Evolutionary conservation across 2,797 vertebrate genomes (phyloP), one percentile per base, ranked within the genome.

Genomic region (Poeciliopsis infans): DNA sequence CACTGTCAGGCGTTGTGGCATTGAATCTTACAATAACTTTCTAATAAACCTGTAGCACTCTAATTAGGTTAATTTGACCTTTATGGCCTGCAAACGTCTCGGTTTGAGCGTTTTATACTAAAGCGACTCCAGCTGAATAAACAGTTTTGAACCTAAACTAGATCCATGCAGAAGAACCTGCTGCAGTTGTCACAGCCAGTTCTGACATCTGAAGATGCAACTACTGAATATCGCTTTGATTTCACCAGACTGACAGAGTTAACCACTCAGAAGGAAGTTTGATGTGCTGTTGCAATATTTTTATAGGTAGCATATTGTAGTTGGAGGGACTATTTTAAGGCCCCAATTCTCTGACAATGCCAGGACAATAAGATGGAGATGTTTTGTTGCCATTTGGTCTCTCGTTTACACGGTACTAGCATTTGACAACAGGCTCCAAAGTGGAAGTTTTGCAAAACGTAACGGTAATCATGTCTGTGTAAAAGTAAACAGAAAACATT

Each of bases 161-260:
- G 39, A 25, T n/a, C 23, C n/a, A n/a, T 43, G 8, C 11, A 69
- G 36, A 45, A 69, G 20, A 68, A 45, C 41, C 6, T 71, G 43
- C 13, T 3, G n/a, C 39, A 43, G 23, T n/a, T n/a, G 6, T 43
- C 39, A 8, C 36, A 39, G 36, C 64, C 36, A 2, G 36, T 68
- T 68, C 36, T 13, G 20, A 41, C 18, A 11, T 23, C 64, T 64
- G 59, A 3, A 64, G 18, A 36, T 20, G 28, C 8, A 13, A n/a
- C 55, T 4, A 28, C 12, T 59, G 55, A 59, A 59, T 31, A 28
- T 31, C 11, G 4, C 5, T n/a, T 57, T 59, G 16, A 61, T 61
- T 13, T 61, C 57, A 0, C 1, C 28, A 31, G 57, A 7, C 91
- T 87, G 85, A 93, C 85, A 87, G 68, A 88, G 84, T 82, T 77